Base-by-base conservation (phyloP, 2,113 vertebrate genomes). In the Terrapene triunguis region DNA sequence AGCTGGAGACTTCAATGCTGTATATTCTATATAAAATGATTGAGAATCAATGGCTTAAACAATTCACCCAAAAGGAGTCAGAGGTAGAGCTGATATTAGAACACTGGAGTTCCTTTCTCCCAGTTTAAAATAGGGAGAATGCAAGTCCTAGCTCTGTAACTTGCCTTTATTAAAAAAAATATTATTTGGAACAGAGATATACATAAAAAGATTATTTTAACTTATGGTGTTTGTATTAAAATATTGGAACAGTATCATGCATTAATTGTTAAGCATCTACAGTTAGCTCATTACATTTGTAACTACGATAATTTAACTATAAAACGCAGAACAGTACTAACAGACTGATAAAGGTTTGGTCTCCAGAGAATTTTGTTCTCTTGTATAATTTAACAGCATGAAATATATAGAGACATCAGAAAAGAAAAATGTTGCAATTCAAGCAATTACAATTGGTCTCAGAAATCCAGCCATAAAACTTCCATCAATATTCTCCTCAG, bases 321-420 rank as follows among this genome's bases (percentile, higher is more conserved):
- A 35, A 69, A 85, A 95, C 47, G 59, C 79, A 81, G 81, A 80
- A 80, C 8, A 86, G 27, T 9, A 51, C 2, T 54, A 81, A 65
- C 79, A 57, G 50, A 88, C 53, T 74, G 72, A 0, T 3, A 55
- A 72, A 47, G 5, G 55, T 29, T 84, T 0, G 0, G 51, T 47
- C n/a, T 88, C 1, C 21, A 0, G 57, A 55, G 11, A 59, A 59
- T 79, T 95, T 72, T 79, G n/a, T 90, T 89, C 82, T 47, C 94
- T 91, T 85, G 88, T 44, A 84, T 90, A 94, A 83, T 53, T 35
- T 42, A 62, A 62, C 17, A 92, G 59, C 62, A 62, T 38, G 94
- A 93, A 95, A 91, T 85, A 92, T 91, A 95, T 12, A 81, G 65
- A 90, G 27, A 14, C 54, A 25, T 59, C 0, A 72, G 78, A 38